Base-by-base conservation (phyloP, 2,113 vertebrate species). In the Origma solitaria region DNA sequence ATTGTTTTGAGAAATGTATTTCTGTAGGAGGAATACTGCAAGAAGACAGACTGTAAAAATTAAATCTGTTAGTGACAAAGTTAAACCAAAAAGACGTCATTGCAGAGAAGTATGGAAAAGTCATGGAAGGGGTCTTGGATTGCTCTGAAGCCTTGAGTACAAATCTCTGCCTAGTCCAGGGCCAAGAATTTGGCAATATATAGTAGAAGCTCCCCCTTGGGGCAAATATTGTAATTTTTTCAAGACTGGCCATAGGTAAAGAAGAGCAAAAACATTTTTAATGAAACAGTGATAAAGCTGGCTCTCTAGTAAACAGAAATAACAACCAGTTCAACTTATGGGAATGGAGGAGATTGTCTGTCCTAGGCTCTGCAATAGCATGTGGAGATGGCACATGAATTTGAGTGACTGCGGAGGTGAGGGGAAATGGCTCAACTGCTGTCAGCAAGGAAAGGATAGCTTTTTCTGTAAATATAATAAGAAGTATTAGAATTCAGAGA, bases 131-230 rank as follows among this genome's bases (percentile, higher is more conserved):
- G 10, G 27, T 27, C 23, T 71, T 76, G 49, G 17, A 10, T 50
- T 66, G 13, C 33, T 79, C 10, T 71, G 28, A 78, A 75, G 61
- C 12, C 23, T 71, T 44, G 28, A 47, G 76, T 57, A 57, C 7
- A 66, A 71, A 44, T 50, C 13, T 73, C 19, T 7, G 3, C n/a
- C 9, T 42, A 54, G 15, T 56, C 4, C 16, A 35, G 35, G 49
- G 28, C 17, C 15, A 24, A 56, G 37, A 70, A 61, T 1, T 22
- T 57, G n/a, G 24, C 0, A 0, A 21, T 5, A 7, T 7, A 4
- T 31, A 23, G 27, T 20, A 51, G 18, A 27, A 70, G 14, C 9
- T 82, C 28, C 17, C 79, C 25, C 20, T n/a, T 1, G 5, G 20
- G 33, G 12, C 10, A 90, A 71, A 66, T 49, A 51, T 0, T 64